Percentiles rank a stretch among this genome's conserved stretches.
These are phyloP conservation scores for Chamaea fasciata DNA, from an alignment of 2,113 vertebrate species.

Conservation along the genomic window DNA sequence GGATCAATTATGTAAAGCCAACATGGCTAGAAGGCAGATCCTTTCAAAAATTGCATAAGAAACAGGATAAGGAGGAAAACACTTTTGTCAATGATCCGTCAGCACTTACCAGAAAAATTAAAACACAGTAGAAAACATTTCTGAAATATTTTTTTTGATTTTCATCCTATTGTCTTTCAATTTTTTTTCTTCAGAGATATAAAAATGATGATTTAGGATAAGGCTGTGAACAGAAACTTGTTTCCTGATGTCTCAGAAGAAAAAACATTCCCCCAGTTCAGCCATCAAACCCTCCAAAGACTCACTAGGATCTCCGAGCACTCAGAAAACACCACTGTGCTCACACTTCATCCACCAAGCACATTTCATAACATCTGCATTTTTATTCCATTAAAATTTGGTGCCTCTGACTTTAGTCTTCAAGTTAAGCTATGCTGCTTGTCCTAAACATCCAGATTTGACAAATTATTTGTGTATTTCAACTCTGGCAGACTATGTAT, in stretches of 20 bases:
- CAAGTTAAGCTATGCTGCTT: not conserved
- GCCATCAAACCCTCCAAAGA: not conserved
- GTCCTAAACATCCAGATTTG: not conserved
- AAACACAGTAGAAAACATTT: not conserved
- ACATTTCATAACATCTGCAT: not conserved
- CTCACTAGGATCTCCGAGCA: not conserved
- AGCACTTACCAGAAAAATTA: not conserved
- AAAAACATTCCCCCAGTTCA: not conserved
- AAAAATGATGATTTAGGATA: not conserved
- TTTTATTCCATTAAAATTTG: not conserved
- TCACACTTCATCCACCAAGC: not conserved
- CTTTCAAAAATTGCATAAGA: not conserved
- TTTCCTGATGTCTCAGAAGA: not conserved
- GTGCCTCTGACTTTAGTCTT: not conserved
- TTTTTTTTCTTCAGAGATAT: not conserved
- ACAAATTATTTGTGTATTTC: not conserved
- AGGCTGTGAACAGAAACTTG: not conserved
- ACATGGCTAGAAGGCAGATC: not conserved
- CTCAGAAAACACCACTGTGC: not conserved
- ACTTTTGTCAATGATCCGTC: not conserved
- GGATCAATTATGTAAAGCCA: not conserved
- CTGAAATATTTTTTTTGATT: not conserved
- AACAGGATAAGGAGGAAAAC: not conserved
- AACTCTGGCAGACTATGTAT: rapidly evolving
- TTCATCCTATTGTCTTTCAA: not conserved